A percentile compares a stretch with the other conserved stretches of the same genome.
Evolutionary conservation across 2,888 invertebrate genomes (phyloP).

Genomic region (Campoplex capitator): DNA sequence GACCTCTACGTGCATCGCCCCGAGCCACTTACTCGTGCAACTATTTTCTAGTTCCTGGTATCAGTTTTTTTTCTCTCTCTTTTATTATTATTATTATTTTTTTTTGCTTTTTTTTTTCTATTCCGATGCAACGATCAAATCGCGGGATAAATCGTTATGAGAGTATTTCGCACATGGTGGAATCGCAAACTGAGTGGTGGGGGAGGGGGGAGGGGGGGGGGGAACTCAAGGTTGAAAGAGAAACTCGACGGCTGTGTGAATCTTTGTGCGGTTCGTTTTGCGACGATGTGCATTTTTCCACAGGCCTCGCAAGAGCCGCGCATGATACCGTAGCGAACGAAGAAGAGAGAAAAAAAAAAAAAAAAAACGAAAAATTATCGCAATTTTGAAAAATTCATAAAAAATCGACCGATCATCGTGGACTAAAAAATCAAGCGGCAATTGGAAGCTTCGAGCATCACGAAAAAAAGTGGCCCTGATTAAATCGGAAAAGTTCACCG

Average conservation of each 20-base stretch:
- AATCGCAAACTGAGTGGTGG: neutral
- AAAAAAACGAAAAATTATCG: neutral
- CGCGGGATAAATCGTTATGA: slow-evolving; percentile 17
- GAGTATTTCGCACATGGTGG: slow-evolving; percentile 34
- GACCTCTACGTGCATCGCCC: slow-evolving; percentile 27
- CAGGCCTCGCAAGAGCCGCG: neutral
- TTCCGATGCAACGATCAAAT: slow-evolving; percentile 44
- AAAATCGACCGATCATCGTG: neutral
- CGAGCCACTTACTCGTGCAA: slow-evolving; percentile 20
- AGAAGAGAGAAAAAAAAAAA: neutral
- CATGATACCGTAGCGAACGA: neutral
- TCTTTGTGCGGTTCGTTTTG: slow-evolving; percentile 22
- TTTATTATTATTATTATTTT: neutral
- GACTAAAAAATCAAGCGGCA: neutral
- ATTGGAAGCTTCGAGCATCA: neutral
- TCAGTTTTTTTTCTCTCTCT: neutral
- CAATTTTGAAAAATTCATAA: slow-evolving; percentile 14
- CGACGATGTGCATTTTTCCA: slow-evolving; percentile 28
- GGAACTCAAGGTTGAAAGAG: slow-evolving; percentile 64
- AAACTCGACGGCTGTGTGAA: slow-evolving; percentile 45
- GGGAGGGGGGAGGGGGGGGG: neutral
- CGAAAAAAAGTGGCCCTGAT: neutral
- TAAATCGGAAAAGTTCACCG: neutral
- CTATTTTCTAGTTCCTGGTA: slow-evolving; percentile 59
- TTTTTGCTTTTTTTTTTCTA: slow-evolving; percentile 25